Evolutionary conservation across 1,140 invertebrate species (phyloP).

Genomic region (Calliopsis andreniformis): DNA sequence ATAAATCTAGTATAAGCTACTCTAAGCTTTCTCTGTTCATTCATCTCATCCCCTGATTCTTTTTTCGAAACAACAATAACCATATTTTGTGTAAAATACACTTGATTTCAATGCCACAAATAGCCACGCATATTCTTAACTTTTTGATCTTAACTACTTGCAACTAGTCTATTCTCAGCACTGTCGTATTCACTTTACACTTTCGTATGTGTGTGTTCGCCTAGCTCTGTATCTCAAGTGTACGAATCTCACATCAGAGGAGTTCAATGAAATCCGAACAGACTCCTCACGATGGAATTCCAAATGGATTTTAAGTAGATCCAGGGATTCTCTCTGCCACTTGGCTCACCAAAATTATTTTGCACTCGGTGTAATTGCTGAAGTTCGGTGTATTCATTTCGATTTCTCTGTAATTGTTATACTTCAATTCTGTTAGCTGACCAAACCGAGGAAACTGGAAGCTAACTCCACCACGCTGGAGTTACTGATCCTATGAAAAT

Average conservation of each 20-base stretch:
- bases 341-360: background rate
- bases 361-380: background rate
- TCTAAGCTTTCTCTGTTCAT: too few species aligned
- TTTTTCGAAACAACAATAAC: too few species aligned
- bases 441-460: too few species aligned
- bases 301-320: conserved; percentile 1
- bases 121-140: too few species aligned
- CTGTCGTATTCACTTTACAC: background rate
- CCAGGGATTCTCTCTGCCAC: background rate
- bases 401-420: background rate
- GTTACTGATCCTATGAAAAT: too few species aligned
- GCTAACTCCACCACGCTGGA: too few species aligned
- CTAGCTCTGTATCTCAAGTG: background rate
- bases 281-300: background rate
- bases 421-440: too few species aligned
- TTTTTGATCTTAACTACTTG: background rate
- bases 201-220: background rate
- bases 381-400: background rate
- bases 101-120: too few species aligned
- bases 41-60: too few species aligned
- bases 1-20: too few species aligned
- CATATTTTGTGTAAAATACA: too few species aligned
- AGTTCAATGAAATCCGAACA: background rate
- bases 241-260: background rate
- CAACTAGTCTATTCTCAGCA: conserved; percentile 8